A percentile compares a stretch with the other conserved stretches of the same genome.
These are phyloP conservation scores for Brachyhypopomus gauderio DNA, from an alignment of 2,113 vertebrate genomes.

Conservation along the genomic window DNA sequence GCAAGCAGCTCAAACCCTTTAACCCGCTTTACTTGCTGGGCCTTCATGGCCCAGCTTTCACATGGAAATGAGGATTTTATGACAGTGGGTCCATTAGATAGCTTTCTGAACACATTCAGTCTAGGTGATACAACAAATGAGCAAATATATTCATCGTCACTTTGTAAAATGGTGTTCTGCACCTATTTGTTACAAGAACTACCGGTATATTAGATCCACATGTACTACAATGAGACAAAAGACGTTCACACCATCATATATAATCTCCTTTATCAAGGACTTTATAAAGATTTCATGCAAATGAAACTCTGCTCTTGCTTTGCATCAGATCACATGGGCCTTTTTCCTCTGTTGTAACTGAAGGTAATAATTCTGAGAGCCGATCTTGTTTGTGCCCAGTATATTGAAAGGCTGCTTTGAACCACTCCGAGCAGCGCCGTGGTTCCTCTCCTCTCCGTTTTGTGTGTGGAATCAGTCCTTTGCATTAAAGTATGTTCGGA, in stretches of 20 bases:
- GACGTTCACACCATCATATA: too few species aligned
- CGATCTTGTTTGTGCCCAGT: conserved; percentile 1
- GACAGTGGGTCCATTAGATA: background rate
- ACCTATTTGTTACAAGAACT: too few species aligned
- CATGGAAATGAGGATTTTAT: background rate
- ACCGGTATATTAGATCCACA: too few species aligned
- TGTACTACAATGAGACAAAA: too few species aligned
- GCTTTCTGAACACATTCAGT: too few species aligned
- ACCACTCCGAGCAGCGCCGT: background rate
- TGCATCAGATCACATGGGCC: background rate
- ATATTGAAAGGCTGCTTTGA: background rate
- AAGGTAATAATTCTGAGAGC: background rate
- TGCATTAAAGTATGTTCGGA: too few species aligned
- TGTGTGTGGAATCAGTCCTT: too few species aligned
- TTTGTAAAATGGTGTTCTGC: too few species aligned
- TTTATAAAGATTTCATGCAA: background rate
- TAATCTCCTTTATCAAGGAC: too few species aligned
- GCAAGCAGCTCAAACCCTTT: background rate
- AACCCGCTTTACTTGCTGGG: background rate
- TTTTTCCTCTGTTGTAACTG: background rate
- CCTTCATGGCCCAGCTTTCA: background rate
- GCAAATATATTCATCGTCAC: too few species aligned
- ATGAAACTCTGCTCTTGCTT: background rate
- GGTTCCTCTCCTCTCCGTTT: background rate
- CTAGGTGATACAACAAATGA: background rate